phyloP scores from a whole-genome alignment of 1,140 invertebrate species.

The Drosophila tsacasi region DNA sequence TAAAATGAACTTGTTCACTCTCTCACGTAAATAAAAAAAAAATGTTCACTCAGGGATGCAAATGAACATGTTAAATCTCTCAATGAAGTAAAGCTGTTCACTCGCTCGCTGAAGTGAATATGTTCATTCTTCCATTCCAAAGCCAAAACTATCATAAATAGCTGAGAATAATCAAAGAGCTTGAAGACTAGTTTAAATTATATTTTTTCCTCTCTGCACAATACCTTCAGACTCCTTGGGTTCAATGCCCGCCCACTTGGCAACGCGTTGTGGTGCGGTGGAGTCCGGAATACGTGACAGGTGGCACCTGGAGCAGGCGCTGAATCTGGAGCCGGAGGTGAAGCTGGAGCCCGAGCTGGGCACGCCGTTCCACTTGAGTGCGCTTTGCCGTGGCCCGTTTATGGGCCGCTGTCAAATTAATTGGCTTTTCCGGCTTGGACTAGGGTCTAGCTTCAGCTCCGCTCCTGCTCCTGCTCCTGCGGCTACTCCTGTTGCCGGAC shows the following conservation, averaged over 20 bases:
- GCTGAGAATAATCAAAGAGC: not conserved
- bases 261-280: constrained; percentile 1
- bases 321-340: not conserved
- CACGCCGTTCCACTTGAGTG: constrained; percentile 64
- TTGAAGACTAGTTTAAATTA: not conserved
- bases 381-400: constrained; percentile 52
- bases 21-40: too few relatives aligned
- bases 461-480: not conserved
- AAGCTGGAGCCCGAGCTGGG: not conserved
- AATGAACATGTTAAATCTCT: too few relatives aligned
- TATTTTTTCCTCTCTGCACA: not conserved
- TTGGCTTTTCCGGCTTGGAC: constrained; percentile 71
- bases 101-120: not conserved
- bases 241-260: constrained; percentile 37
- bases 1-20: too few relatives aligned
- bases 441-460: constrained; percentile 2
- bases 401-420: constrained; percentile 77
- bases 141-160: too few relatives aligned
- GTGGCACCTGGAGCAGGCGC: constrained; percentile 16
- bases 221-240: constrained; percentile 1
- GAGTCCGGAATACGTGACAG: constrained; percentile 35
- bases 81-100: too few relatives aligned
- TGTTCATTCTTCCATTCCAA: not conserved
- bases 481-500: constrained; percentile 2
- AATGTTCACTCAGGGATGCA: too few relatives aligned